Evolutionary conservation across 1,140 invertebrate species (phyloP).

Genomic region (Vollenhovia emeryi): DNA sequence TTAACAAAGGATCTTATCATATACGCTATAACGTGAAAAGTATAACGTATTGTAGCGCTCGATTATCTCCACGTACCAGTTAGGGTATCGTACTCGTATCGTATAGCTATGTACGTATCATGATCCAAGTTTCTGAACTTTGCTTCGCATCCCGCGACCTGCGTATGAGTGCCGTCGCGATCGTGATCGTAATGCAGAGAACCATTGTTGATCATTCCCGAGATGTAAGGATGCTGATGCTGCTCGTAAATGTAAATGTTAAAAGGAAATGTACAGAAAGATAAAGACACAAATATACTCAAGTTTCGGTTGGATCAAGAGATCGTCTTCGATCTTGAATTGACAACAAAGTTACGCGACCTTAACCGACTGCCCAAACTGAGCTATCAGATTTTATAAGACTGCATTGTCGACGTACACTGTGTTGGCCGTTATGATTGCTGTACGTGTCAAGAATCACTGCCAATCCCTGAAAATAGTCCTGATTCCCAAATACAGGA

Average conservation of each 20-base stretch:
- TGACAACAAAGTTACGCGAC: not conserved
- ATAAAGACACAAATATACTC: not conserved
- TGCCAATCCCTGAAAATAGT: conserved; percentile 96
- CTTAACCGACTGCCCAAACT: not conserved
- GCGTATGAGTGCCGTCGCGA: conserved; percentile 98
- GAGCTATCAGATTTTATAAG: not conserved
- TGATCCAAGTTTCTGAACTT: conserved; percentile 97
- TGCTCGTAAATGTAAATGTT: conserved; percentile 82
- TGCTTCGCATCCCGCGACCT: conserved; percentile 96
- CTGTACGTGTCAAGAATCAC: conserved; percentile 99
- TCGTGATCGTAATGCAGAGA: conserved; percentile 98
- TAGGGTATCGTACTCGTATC: conserved; percentile 96
- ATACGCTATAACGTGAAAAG: not conserved
- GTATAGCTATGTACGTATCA: conserved; percentile 95
- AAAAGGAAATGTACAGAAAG: not conserved
- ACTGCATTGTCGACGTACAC: conserved; percentile 89
- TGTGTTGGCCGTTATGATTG: conserved; percentile 99
- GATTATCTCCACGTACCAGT: conserved; percentile 87
- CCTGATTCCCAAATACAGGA: conserved; percentile 97
- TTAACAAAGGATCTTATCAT: not conserved
- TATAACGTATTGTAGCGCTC: not conserved
- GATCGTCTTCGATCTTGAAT: too few relatives aligned
- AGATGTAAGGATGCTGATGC: conserved; percentile 99
- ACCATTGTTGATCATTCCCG: conserved; percentile 99
- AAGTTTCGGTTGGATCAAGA: not conserved